Conservation (phyloP, 2,797 vertebrate genomes). For the Tiaroga cobitis region DNA sequence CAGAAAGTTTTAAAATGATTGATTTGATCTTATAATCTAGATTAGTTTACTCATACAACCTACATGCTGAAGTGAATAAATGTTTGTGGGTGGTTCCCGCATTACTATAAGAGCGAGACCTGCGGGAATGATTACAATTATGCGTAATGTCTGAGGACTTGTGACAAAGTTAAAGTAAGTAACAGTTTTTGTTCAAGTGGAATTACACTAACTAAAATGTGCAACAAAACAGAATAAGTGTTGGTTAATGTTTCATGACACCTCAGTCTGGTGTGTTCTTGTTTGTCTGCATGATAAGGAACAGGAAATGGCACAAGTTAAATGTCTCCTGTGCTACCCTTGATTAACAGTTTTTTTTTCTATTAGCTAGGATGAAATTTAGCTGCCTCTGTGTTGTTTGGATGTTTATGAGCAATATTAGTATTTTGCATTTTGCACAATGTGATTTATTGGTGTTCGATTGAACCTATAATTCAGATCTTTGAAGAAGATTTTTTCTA, state of each 20-base stretch:
- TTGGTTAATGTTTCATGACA: not conserved
- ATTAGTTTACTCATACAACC: too few species aligned
- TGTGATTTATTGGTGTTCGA: not conserved
- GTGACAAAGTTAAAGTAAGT: not conserved
- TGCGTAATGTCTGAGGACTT: not conserved
- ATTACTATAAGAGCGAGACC: too few species aligned
- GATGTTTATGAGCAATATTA: not conserved
- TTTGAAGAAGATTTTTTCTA: not conserved
- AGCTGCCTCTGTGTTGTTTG: not conserved
- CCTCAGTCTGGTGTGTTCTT: not conserved
- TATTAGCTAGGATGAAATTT: not conserved
- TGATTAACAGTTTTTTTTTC: not conserved
- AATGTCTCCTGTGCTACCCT: not conserved
- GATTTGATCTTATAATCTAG: too few species aligned
- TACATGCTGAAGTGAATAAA: too few species aligned
- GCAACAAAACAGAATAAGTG: not conserved
- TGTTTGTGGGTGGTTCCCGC: too few species aligned
- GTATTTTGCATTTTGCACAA: not conserved
- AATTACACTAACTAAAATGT: not conserved
- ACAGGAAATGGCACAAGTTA: not conserved
- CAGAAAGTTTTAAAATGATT: too few species aligned
- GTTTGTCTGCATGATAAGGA: not conserved
- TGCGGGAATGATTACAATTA: too few species aligned
- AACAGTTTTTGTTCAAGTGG: not conserved
- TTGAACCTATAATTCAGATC: not conserved